phyloP scores from a whole-genome alignment of 2,797 vertebrate genomes.

The Dendrocincla fuliginosa region DNA sequence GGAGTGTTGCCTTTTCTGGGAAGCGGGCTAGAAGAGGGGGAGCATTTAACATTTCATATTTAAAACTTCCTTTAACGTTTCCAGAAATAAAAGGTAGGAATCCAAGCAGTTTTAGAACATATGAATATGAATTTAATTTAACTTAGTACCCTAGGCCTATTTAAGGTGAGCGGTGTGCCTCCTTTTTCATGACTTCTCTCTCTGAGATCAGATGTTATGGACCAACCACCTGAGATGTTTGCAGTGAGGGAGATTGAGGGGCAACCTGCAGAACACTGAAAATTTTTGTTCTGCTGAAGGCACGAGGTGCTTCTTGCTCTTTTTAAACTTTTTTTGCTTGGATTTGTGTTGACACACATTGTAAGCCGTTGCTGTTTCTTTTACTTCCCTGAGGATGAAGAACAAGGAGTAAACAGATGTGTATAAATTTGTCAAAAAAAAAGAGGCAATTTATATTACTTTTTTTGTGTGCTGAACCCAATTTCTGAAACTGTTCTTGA shows the following conservation, averaged over 20 bases:
- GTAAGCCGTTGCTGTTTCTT: background rate
- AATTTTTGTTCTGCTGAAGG: background rate
- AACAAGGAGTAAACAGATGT: background rate
- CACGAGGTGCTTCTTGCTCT: background rate
- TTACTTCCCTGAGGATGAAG: background rate
- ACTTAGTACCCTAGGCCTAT: background rate
- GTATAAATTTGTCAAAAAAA: background rate
- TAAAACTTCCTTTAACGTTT: background rate
- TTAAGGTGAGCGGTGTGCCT: background rate
- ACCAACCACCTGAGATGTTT: background rate
- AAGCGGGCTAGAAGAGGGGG: background rate
- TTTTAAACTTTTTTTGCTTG: background rate
- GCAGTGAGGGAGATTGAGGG: background rate
- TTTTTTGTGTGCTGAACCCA: background rate
- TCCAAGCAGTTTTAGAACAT: background rate
- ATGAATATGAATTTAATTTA: background rate
- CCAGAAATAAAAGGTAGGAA: background rate
- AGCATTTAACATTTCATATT: background rate
- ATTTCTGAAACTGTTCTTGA: constrained; percentile 14
- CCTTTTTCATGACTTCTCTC: background rate
- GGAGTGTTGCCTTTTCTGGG: background rate
- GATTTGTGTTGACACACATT: background rate
- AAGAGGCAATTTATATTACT: background rate
- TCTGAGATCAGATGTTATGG: background rate
- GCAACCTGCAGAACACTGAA: background rate